A percentile compares a stretch with the other conserved stretches of the same genome.
Conservation (phyloP, 2,113 vertebrate species). For the Ramphastos sulfuratus region DNA sequence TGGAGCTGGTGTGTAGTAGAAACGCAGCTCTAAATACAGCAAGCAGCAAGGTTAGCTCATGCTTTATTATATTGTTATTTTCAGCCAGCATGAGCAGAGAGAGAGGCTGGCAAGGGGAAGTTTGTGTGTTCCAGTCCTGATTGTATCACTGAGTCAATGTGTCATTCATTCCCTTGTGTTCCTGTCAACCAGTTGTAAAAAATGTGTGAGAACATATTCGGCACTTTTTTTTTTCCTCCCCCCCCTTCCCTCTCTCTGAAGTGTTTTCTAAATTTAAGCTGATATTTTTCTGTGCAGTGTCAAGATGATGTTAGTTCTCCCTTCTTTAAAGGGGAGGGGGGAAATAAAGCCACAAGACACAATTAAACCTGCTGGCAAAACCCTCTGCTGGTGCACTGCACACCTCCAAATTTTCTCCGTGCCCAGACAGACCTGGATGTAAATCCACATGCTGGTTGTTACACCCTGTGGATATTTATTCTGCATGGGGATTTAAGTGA, state of each 20-base stretch:
- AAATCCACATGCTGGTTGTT: not conserved
- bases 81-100: conserved; percentile 14
- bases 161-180: conserved; percentile 67
- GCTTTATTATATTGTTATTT: conserved; percentile 54
- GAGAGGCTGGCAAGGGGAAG: conserved; percentile 17
- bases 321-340: not conserved
- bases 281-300: conserved; percentile 62
- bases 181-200: conserved; percentile 71
- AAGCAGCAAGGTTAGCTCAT: conserved; percentile 29
- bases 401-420: not conserved
- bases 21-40: conserved; percentile 18
- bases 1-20: not conserved
- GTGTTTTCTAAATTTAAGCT: conserved; percentile 66
- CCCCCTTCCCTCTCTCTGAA: not conserved
- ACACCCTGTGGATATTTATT: not conserved
- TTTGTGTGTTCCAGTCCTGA: conserved; percentile 55
- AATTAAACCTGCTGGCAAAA: conserved; percentile 13
- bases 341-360: not conserved
- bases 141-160: conserved; percentile 67
- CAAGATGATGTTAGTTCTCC: conserved; percentile 48
- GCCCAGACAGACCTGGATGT: not conserved
- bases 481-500: not conserved
- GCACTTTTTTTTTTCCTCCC: conserved; percentile 17
- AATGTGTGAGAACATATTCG: conserved; percentile 64
- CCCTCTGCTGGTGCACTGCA: not conserved